phyloP scores from a whole-genome alignment of 2,797 vertebrate species.

The Crenichthys baileyi region DNA sequence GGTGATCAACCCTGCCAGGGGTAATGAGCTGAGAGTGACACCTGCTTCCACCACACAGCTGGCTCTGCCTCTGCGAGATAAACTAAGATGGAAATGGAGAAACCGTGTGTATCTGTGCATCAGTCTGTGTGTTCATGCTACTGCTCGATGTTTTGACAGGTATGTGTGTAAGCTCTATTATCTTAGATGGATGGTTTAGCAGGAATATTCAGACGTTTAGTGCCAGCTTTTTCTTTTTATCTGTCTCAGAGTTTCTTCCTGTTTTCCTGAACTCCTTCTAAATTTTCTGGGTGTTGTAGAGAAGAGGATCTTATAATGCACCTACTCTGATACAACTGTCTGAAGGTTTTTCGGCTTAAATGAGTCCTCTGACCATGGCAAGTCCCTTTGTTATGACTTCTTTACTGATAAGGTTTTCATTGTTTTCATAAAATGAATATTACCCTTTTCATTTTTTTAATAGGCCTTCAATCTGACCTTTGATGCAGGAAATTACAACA shows the following conservation, averaged over 20 bases:
- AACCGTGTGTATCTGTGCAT: slow-evolving; percentile 16
- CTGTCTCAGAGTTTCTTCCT: background rate
- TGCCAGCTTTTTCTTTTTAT: background rate
- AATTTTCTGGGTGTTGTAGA: background rate
- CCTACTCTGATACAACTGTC: background rate
- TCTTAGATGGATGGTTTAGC: slow-evolving; percentile 16
- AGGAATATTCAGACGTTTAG: slow-evolving; percentile 28
- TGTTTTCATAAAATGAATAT: too few relatives aligned
- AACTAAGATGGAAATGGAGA: slow-evolving; percentile 17
- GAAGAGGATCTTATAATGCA: background rate
- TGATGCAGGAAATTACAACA: background rate
- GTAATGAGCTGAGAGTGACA: slow-evolving; percentile 82
- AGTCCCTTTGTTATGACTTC: background rate
- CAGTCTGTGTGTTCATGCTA: slow-evolving; percentile 8
- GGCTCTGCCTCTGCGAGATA: slow-evolving; percentile 43
- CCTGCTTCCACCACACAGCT: slow-evolving; percentile 77
- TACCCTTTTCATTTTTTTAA: too few relatives aligned
- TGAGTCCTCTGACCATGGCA: background rate
- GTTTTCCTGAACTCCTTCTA: background rate
- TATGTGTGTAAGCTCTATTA: slow-evolving; percentile 1
- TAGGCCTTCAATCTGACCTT: background rate
- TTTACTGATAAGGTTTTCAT: too few relatives aligned
- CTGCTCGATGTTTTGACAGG: slow-evolving; percentile 24
- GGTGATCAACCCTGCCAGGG: slow-evolving; percentile 72
- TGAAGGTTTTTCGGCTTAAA: background rate